A percentile compares a stretch with the other conserved stretches of the same genome.
phyloP scores from a whole-genome alignment of 2,113 vertebrate species.

The Melanocharis versteri region DNA sequence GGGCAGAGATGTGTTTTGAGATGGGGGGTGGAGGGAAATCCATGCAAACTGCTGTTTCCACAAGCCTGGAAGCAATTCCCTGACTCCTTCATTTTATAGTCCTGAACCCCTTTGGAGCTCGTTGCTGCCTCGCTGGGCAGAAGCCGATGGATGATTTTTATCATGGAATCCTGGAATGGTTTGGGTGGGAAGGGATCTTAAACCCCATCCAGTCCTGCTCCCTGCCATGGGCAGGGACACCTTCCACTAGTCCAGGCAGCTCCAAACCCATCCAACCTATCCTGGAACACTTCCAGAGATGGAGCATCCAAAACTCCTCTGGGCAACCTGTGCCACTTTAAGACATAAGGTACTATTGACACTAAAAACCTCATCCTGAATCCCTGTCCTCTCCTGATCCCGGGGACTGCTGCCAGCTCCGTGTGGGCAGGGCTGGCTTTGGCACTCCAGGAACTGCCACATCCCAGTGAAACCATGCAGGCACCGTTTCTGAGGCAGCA shows the following conservation, averaged over 20 bases:
- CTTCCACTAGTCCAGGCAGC: background rate
- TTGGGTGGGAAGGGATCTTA: background rate
- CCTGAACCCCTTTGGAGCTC: background rate
- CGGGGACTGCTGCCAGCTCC: background rate
- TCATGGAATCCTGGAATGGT: background rate
- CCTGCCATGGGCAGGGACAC: background rate
- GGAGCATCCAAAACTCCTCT: background rate
- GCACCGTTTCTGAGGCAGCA: background rate
- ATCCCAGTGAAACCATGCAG: rapidly evolving
- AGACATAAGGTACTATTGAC: background rate
- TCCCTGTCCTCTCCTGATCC: background rate
- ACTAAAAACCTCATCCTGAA: background rate
- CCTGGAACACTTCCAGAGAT: background rate
- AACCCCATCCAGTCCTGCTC: background rate
- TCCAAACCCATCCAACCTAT: background rate
- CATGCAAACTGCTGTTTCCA: background rate
- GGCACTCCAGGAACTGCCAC: background rate
- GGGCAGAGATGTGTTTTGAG: background rate
- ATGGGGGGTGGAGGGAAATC: background rate
- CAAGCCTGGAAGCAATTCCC: background rate
- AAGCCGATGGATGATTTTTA: background rate
- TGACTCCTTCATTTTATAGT: background rate
- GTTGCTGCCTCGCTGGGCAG: background rate
- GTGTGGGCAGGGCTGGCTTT: rapidly evolving
- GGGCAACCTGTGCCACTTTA: background rate